These are phyloP conservation scores for Plagodis pulveraria DNA, from an alignment of 2,888 invertebrate genomes.

Conservation along the genomic window DNA sequence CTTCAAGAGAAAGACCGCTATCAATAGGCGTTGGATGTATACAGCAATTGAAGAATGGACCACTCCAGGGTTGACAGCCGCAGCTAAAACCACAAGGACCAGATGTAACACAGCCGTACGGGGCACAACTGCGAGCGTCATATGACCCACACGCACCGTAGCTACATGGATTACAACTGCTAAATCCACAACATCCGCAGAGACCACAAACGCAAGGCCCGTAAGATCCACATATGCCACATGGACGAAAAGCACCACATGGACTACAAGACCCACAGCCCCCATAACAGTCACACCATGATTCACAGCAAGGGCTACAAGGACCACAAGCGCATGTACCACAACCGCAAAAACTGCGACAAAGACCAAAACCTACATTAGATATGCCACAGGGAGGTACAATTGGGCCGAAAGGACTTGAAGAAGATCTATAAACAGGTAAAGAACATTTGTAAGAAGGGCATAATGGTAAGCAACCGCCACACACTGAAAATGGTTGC, in stretches of 20 bases:
- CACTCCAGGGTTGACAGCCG: slow-evolving; percentile 4
- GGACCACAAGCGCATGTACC: slow-evolving; percentile 3
- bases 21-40: slow-evolving; percentile 1
- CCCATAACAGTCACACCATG: not conserved
- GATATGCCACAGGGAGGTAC: slow-evolving; percentile 29
- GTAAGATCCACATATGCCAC: not conserved
- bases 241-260: slow-evolving; percentile 11
- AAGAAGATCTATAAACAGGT: not conserved
- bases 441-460: slow-evolving; percentile 56
- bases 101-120: slow-evolving; percentile 6
- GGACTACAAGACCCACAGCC: slow-evolving; percentile 7
- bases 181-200: too few relatives aligned
- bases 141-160: slow-evolving; percentile 7
- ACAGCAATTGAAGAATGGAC: slow-evolving; percentile 26
- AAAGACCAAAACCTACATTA: slow-evolving; percentile 27
- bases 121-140: slow-evolving; percentile 1
- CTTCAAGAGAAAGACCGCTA: not conserved
- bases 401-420: slow-evolving; percentile 41
- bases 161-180: not conserved
- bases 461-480: slow-evolving; percentile 51
- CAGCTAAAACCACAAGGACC: slow-evolving; percentile 7
- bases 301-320: slow-evolving; percentile 8
- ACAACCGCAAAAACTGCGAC: slow-evolving; percentile 14
- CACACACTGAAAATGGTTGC: slow-evolving; percentile 28
- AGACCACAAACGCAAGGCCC: too few relatives aligned